Base-by-base conservation (phyloP, 2,113 vertebrate species). In the Hydropotes inermis region DNA sequence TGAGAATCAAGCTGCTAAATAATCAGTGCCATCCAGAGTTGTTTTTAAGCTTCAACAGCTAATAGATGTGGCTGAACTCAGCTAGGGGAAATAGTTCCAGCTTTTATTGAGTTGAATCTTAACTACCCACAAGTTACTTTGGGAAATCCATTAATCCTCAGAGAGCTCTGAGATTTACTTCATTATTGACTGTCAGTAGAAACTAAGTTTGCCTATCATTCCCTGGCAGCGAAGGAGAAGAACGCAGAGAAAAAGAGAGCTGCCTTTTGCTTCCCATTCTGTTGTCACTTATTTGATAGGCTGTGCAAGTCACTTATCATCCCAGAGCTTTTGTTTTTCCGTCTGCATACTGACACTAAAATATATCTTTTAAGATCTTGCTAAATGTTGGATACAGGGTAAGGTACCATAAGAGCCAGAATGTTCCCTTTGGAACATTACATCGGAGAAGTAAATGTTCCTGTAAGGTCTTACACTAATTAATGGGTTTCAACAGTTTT, bases 61-160 rank as follows among this genome's bases (percentile, higher is more conserved):
- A 87, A 93, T 25, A 74, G 52, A 95, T n/a, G 54, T 25, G 57
- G 12, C 57, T 88, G 25, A 76, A 92, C 14, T 57, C n/a, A 84
- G 45, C 17, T 60, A 58, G 50, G 45, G 52, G 16, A 88, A 89
- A 91, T n/a, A 30, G 30, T 74, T 61, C 28, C 33, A 93, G 43
- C 12, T 97, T 91, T 91, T 47, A 93, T 13, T 79, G 9, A 89
- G 33, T 25, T 11, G 27, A 58, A 27, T 55, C 23, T 93, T 88
- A 95, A 84, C 74, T 61, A 87, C 39, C 54, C 19, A 57, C 25
- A 84, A 84, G 52, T 67, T 67, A 90, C 67, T 87, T 52, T 87
- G 64, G 16, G 83, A 93, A 96, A 97, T 64, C n/a, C 52, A 94
- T 55, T 64, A 43, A 86, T 87, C 61, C 30, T 96, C 79, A 90